These are phyloP conservation scores for Leptopilina syphax DNA, from an alignment of 2,888 invertebrate genomes.

Conservation along the genomic window DNA sequence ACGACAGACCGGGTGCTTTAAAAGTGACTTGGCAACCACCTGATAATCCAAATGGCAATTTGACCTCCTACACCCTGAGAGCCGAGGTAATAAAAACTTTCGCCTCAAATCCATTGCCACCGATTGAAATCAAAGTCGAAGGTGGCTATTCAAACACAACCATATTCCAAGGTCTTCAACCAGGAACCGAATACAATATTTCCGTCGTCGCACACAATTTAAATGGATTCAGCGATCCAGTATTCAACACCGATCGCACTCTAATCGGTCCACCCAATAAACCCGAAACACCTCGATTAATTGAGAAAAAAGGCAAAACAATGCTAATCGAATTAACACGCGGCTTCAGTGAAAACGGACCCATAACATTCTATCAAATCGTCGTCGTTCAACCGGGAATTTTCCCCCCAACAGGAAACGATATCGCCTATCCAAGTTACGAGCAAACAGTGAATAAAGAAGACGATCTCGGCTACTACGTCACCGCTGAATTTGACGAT, in stretches of 20 bases:
- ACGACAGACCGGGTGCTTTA: conserved; percentile 77
- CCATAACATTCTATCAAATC: conserved; percentile 86
- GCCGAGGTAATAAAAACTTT: conserved; percentile 70
- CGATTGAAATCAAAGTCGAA: conserved; percentile 68
- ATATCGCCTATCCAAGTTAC: conserved; percentile 80
- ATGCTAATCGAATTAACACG: conserved; percentile 84
- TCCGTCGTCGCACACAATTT: conserved; percentile 83
- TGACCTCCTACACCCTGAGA: conserved; percentile 76
- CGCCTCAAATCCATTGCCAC: conserved; percentile 64
- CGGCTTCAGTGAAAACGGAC: conserved; percentile 87
- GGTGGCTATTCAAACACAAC: conserved; percentile 71
- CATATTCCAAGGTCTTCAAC: conserved; percentile 79
- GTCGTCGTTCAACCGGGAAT: conserved; percentile 84
- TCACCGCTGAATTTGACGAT: conserved; percentile 88
- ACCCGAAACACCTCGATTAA: conserved; percentile 83
- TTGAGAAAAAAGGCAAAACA: conserved; percentile 80
- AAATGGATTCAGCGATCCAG: conserved; percentile 80
- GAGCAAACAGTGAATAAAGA: conserved; percentile 79
- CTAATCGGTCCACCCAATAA: conserved; percentile 83
- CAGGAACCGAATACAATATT: conserved; percentile 87
- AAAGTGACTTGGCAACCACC: conserved; percentile 77
- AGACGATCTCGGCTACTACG: conserved; percentile 86
- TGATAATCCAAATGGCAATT: conserved; percentile 76
- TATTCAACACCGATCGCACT: conserved; percentile 82
- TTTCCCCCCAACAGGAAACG: conserved; percentile 81